A percentile compares a stretch with the other conserved stretches of the same genome.
Evolutionary conservation across 2,888 invertebrate species (phyloP).

Genomic region (Drosophila nigricruria): DNA sequence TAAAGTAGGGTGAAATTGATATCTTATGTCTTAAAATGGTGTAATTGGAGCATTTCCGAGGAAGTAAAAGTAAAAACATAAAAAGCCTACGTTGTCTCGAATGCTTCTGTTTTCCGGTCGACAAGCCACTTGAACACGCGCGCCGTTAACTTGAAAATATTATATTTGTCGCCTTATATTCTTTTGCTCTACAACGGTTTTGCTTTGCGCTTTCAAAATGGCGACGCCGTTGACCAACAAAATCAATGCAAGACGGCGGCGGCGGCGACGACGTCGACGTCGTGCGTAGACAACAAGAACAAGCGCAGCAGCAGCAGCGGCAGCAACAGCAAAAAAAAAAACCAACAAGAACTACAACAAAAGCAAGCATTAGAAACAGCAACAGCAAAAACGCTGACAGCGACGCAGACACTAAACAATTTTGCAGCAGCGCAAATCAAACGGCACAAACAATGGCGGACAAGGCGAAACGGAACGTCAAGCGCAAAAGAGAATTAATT

Average conservation of each 20-base stretch:
- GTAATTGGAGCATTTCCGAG: constrained; percentile 55
- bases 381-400: constrained; percentile 32
- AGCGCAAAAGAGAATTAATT: constrained; percentile 73
- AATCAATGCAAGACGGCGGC: constrained; percentile 58
- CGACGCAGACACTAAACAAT: constrained; percentile 37
- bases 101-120: constrained; percentile 34
- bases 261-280: constrained; percentile 18
- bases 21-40: constrained; percentile 24
- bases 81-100: constrained; percentile 1
- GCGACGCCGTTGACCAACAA: constrained; percentile 59
- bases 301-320: constrained; percentile 25
- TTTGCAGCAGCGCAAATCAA: constrained; percentile 61
- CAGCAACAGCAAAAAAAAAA: neutral
- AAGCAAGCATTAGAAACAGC: constrained; percentile 38
- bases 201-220: constrained; percentile 62
- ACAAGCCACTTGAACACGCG: constrained; percentile 65
- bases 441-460: constrained; percentile 60
- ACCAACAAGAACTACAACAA: constrained; percentile 8
- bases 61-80: constrained; percentile 21
- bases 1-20: constrained; percentile 18
- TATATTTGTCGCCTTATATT: constrained; percentile 19
- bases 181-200: constrained; percentile 12
- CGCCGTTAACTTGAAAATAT: constrained; percentile 33
- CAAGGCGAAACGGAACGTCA: constrained; percentile 37
- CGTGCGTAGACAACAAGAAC: constrained; percentile 52